A percentile compares a stretch with the other conserved stretches of the same genome.
Conservation (phyloP, 2,797 vertebrate genomes). For the Cyprinella venusta region DNA sequence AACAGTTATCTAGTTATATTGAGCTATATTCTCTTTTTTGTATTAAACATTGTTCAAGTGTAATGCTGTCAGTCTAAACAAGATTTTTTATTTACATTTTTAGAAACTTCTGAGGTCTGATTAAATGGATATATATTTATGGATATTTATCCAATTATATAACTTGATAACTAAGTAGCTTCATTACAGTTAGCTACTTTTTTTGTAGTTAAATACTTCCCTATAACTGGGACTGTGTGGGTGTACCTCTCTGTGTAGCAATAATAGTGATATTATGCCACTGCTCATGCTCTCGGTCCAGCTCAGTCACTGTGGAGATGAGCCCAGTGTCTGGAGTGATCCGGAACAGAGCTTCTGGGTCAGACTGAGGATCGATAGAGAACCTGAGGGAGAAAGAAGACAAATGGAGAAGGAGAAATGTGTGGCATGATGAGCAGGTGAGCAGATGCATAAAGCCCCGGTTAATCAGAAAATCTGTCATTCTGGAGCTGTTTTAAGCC, state of each 20-base stretch:
- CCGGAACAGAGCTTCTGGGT: conserved; percentile 86
- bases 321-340: conserved; percentile 86
- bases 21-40: not conserved
- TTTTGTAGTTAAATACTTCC: not conserved
- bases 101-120: not conserved
- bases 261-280: conserved; percentile 91
- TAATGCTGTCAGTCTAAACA: not conserved
- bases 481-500: conserved; percentile 21
- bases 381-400: conserved; percentile 74
- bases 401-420: not conserved
- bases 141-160: not conserved
- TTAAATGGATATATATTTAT: not conserved
- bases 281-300: conserved; percentile 86
- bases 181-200: not conserved
- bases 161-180: not conserved
- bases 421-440: not conserved
- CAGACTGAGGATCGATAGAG: conserved; percentile 89
- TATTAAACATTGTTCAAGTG: not conserved
- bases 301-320: conserved; percentile 82
- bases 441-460: not conserved
- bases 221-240: not conserved
- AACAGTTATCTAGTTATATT: not conserved
- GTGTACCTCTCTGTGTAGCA: conserved; percentile 87
- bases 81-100: not conserved
- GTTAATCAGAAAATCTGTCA: conserved; percentile 32